These are phyloP conservation scores for Todus mexicanus DNA, from an alignment of 2,797 vertebrate species.

Conservation along the genomic window DNA sequence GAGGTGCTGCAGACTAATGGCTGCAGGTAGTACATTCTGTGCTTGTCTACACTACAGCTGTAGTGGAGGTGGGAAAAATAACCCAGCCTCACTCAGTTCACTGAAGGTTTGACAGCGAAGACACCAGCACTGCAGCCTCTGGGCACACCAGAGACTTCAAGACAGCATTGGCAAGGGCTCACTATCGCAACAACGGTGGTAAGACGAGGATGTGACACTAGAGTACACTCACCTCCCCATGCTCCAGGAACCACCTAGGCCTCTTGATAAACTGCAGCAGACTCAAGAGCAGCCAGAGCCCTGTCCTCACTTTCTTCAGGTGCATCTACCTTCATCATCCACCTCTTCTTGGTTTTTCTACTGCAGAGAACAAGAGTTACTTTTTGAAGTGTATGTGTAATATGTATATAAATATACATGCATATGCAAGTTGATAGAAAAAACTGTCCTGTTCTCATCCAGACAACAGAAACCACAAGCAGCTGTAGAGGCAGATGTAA, in stretches of 20 bases:
- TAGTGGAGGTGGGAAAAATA: not conserved
- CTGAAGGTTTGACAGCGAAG: not conserved
- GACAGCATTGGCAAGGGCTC: not conserved
- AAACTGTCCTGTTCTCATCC: not conserved
- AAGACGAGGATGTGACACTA: not conserved
- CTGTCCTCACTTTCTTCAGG: not conserved
- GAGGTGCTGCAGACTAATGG: not conserved
- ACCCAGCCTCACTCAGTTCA: not conserved
- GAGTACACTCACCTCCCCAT: not conserved
- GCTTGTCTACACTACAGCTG: not conserved
- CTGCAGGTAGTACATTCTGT: not conserved
- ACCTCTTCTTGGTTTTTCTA: not conserved
- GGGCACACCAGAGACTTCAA: not conserved
- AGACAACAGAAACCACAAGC: not conserved
- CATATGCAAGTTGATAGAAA: not conserved
- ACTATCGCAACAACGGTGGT: not conserved
- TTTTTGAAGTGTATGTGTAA: not conserved
- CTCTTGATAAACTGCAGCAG: not conserved
- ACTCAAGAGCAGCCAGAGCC: not conserved
- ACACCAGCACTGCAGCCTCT: not conserved
- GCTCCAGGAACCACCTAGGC: not conserved
- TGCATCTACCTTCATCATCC: not conserved
- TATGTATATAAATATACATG: too few species aligned
- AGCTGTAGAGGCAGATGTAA: not conserved
- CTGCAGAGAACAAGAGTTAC: not conserved